phyloP scores from a whole-genome alignment of 2,888 invertebrate genomes.

The Platycheirus albimanus region DNA sequence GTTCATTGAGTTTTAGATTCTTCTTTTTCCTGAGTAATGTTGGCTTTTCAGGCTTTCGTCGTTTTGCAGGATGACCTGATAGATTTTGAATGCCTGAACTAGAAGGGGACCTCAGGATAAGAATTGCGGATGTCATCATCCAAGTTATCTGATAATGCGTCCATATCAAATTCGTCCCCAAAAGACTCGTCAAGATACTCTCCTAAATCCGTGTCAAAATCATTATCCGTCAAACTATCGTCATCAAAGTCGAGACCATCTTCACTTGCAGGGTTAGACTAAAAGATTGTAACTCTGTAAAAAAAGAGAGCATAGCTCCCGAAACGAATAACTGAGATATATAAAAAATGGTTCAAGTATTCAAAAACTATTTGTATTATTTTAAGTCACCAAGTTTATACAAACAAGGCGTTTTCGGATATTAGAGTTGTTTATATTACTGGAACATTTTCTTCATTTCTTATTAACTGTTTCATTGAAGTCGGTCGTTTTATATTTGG shows the following conservation, averaged over 20 bases:
- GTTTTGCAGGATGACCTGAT: not conserved
- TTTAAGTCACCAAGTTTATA: too few relatives aligned
- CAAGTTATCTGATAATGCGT: not conserved
- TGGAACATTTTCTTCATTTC: too few relatives aligned
- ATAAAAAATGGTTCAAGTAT: too few relatives aligned
- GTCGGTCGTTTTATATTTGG: too few relatives aligned
- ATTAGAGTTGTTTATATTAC: too few relatives aligned
- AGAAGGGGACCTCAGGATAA: not conserved
- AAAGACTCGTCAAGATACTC: not conserved
- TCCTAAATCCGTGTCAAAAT: not conserved
- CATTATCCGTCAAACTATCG: not conserved
- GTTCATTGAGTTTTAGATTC: not conserved
- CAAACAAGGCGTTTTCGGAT: too few relatives aligned
- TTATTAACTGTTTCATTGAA: too few relatives aligned
- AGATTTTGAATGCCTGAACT: not conserved
- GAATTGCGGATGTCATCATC: constrained; percentile 1
- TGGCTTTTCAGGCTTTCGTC: not conserved
- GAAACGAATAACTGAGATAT: too few relatives aligned
- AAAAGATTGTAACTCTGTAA: too few relatives aligned
- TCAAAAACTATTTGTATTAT: too few relatives aligned
- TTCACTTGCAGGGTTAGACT: too few relatives aligned
- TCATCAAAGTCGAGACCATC: not conserved
- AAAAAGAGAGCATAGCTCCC: too few relatives aligned
- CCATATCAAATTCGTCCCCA: not conserved
- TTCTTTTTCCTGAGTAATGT: not conserved